These are phyloP conservation scores for Euzetes globulus DNA, from an alignment of 2,888 invertebrate genomes.

Conservation along the genomic window DNA sequence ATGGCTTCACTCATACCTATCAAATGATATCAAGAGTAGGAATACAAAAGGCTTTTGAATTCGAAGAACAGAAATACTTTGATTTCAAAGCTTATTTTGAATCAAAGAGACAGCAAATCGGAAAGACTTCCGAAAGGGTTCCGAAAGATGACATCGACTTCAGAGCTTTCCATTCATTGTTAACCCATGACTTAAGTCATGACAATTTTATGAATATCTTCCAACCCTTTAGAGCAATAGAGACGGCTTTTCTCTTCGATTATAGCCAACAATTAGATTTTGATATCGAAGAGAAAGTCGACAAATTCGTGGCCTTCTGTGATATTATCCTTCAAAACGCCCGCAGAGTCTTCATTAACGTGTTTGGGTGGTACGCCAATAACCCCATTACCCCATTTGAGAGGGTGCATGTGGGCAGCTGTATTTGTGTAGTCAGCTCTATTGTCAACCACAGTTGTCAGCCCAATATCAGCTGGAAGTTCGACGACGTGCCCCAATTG, in stretches of 20 bases:
- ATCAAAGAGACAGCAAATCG: background rate
- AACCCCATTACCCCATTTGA: background rate
- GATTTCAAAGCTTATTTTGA: background rate
- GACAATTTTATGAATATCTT: background rate
- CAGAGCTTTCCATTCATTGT: background rate
- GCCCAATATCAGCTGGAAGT: conserved; percentile 31
- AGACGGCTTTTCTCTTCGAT: background rate
- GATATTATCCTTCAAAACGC: background rate
- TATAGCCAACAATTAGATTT: background rate
- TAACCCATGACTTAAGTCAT: background rate
- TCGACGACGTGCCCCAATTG: background rate
- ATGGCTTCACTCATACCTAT: background rate
- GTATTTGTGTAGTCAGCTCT: conserved; percentile 7
- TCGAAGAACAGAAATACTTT: background rate
- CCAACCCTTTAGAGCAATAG: background rate
- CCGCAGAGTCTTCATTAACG: conserved; percentile 9
- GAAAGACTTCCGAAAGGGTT: background rate
- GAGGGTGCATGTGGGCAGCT: background rate
- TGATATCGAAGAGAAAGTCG: background rate
- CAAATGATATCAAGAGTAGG: conserved; percentile 13
- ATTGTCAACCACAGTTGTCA: conserved; percentile 37
- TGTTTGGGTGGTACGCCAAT: conserved; percentile 19
- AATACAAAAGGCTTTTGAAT: background rate
- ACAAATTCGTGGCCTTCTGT: background rate
- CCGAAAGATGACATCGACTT: background rate